These are phyloP conservation scores for Volucella bombylans DNA, from an alignment of 2,888 invertebrate species.

Conservation along the genomic window DNA sequence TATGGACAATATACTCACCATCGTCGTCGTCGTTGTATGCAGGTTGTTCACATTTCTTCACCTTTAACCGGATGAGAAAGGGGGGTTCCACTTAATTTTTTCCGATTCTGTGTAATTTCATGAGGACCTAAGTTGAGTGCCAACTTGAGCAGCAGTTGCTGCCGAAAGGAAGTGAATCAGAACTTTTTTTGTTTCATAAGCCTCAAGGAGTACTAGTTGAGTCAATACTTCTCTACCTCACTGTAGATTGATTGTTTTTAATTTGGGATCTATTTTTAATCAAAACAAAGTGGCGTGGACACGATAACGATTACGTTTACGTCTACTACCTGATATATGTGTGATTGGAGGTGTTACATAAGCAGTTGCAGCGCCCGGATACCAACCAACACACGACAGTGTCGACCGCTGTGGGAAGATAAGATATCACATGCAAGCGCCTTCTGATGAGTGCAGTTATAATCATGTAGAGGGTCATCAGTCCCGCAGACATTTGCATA, in stretches of 20 bases:
- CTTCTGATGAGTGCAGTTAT: slow-evolving; percentile 30
- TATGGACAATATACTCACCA: background rate
- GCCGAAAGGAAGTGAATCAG: slow-evolving; percentile 35
- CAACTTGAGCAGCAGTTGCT: slow-evolving; percentile 16
- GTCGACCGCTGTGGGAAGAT: slow-evolving; percentile 20
- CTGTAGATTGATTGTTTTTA: slow-evolving; percentile 1
- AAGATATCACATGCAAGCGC: slow-evolving; percentile 18
- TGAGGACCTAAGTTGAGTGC: slow-evolving; percentile 19
- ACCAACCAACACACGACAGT: background rate
- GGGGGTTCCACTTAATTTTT: slow-evolving; percentile 39
- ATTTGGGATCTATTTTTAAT: slow-evolving; percentile 13
- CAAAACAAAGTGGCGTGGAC: slow-evolving; percentile 35
- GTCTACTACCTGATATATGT: no score
- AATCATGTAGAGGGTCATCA: slow-evolving; percentile 54
- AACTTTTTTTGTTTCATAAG: background rate
- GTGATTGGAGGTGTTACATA: slow-evolving; percentile 35
- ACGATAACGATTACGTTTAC: no score
- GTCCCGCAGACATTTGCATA: slow-evolving; percentile 57
- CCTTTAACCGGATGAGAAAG: slow-evolving; percentile 56
- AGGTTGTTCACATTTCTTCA: slow-evolving; percentile 65
- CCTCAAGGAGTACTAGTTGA: background rate
- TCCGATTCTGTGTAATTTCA: slow-evolving; percentile 37
- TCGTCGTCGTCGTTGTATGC: slow-evolving; percentile 20
- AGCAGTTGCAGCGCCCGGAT: slow-evolving; percentile 10
- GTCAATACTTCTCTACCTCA: slow-evolving; percentile 17